phyloP scores from a whole-genome alignment of 2,888 invertebrate genomes.

The Bruchidius siliquastri region DNA sequence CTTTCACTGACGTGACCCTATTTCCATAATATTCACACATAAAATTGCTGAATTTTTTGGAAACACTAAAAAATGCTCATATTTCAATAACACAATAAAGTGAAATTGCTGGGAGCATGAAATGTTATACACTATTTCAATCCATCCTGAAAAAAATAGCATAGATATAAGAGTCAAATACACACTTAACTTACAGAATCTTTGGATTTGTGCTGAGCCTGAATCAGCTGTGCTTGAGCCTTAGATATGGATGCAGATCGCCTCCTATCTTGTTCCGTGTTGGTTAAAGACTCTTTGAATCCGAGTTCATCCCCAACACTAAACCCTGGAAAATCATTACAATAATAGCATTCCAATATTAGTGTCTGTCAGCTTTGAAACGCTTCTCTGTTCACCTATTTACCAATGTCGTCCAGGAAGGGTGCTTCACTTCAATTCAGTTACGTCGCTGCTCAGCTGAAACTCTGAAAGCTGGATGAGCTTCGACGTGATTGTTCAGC shows the following conservation, averaged over 20 bases:
- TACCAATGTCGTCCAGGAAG: too few relatives aligned
- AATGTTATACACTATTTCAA: not conserved
- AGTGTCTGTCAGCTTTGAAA: not conserved
- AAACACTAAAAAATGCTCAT: too few relatives aligned
- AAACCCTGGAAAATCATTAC: constrained; percentile 60
- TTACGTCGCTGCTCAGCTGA: too few relatives aligned
- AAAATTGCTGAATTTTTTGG: too few relatives aligned
- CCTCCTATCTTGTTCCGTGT: constrained; percentile 66
- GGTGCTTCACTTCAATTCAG: too few relatives aligned
- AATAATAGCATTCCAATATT: not conserved
- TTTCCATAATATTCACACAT: too few relatives aligned
- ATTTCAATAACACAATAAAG: too few relatives aligned
- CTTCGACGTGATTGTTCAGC: too few relatives aligned
- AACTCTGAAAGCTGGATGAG: too few relatives aligned
- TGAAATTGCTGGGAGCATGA: too few relatives aligned
- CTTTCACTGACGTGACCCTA: too few relatives aligned
- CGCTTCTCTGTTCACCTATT: not conserved
- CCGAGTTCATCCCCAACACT: constrained; percentile 83
- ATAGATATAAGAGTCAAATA: too few relatives aligned
- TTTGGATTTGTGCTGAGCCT: constrained; percentile 31
- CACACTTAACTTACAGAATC: not conserved
- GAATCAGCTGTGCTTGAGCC: constrained; percentile 37
- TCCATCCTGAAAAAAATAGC: not conserved
- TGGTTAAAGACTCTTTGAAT: constrained; percentile 76
- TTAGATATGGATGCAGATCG: constrained; percentile 41